Base-by-base conservation (phyloP, 2,797 vertebrate species). In the Lemur catta region DNA sequence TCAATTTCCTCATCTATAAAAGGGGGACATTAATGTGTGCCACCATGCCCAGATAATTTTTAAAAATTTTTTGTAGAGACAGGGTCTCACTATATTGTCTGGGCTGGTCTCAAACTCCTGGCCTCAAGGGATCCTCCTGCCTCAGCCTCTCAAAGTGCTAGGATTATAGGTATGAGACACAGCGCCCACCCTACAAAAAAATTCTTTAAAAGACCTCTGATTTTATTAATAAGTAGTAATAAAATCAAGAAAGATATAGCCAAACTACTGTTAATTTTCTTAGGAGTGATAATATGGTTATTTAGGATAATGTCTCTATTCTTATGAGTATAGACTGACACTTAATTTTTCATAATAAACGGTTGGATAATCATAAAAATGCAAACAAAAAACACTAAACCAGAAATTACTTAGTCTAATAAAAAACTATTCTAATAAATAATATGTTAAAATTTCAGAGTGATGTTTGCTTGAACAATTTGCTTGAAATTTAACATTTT, bases 171-270 rank as follows among this genome's bases (percentile, higher is more conserved):
- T 28, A 28, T 30, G 28, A 61, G 59, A 11, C 28, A 61, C 28
- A 61, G 59, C 5, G 11, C 59, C 59, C 15, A 28, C 59, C 13
- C 59, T 61, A 65, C 78, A 80, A 84, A 91, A 69, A 71, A 55
- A 22, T 7, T 41, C 30, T 90, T 87, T 41, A 61, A 91, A 48
- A 72, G 52, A 13, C 9, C 50, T 78, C 85, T 48, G 52, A 38
- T 69, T 89, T 95, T 76, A 76, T 91, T 91, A 91, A n/a, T 82
- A 80, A 80, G 15, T 50, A 74, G 35, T 88, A 35, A 79, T 55
- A 67, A 76, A 82, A 69, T 50, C 9, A 72, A 91, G 41, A 91
- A 93, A 38, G 35, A 88, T 41, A 78, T 7, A 88, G 50, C 12
- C 41, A 72, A 92, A 69, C 4, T 48, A 65, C 35, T 52, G 50